Percentiles rank a stretch among this genome's conserved stretches.
phyloP scores from a whole-genome alignment of 2,113 vertebrate species.

The Daubentonia madagascariensis region DNA sequence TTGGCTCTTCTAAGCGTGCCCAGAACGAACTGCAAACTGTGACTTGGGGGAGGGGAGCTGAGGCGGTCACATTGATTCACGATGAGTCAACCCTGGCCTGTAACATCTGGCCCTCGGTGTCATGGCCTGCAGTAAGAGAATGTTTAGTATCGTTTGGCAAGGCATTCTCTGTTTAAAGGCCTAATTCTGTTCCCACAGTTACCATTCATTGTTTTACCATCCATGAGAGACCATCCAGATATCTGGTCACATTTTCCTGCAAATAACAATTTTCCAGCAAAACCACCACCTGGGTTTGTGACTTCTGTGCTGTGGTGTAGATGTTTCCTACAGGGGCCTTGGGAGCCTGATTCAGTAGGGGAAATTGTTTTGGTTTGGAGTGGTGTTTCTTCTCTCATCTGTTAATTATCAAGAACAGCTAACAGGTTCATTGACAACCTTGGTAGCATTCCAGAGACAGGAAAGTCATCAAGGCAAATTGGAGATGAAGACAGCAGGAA shows the following conservation, averaged over 20 bases:
- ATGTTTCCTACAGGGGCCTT: background rate
- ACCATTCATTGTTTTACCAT: background rate
- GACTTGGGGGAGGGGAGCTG: background rate
- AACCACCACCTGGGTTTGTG: background rate
- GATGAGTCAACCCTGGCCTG: constrained; percentile 5
- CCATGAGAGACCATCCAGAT: constrained; percentile 14
- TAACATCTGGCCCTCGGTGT: constrained; percentile 42
- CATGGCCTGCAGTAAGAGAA: constrained; percentile 36
- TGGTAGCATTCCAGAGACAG: background rate
- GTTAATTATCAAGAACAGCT: background rate
- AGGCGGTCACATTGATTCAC: background rate
- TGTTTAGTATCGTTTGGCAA: constrained; percentile 34
- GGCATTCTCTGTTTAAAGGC: constrained; percentile 37
- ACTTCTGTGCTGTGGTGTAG: background rate
- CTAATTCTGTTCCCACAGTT: constrained; percentile 52
- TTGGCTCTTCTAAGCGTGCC: background rate
- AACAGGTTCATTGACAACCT: background rate
- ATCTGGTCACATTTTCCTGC: constrained; percentile 70
- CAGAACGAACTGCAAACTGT: background rate
- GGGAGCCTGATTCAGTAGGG: background rate
- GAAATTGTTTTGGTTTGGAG: accelerated
- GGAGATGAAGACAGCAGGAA: background rate
- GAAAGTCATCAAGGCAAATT: background rate
- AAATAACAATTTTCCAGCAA: background rate
- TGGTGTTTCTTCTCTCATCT: background rate